Base-by-base conservation (phyloP, 2,113 vertebrate species). In the Hydrolagus affinis region DNA sequence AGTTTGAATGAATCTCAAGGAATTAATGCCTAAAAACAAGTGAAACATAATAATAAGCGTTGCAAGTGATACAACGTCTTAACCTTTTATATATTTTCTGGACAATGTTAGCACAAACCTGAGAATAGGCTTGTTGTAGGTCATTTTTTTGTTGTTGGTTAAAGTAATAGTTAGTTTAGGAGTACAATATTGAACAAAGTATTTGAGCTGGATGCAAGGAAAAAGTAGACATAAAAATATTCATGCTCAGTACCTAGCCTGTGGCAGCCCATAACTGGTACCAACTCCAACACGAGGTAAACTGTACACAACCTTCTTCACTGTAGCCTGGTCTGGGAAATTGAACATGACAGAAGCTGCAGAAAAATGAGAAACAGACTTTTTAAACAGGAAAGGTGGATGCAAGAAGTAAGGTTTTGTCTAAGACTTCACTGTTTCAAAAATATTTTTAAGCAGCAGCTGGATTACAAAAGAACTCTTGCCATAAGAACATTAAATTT, bases 301-400 rank as follows among this genome's bases (percentile, higher is more conserved):
- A 89, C 97, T 97, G 89, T 98, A 96, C 30, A 99, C 95, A 86
- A 97, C 97, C 88, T 97, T 98, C 92, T 97, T 98, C 59, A 98
- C 97, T 1, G 96, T 98, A 90, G 97, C 94, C 93, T 98, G 98
- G 87, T 99, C 98, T 85, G 97, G 96, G 89, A 98, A 98, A 95
- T 98, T 99, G 91, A 99, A 99, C 96, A 98, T 97, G 87, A 99
- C 97, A 0, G 97, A 98, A 21, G 97, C 98, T 99, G 92, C 70
- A 85, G 77, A 69, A 87, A 87, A 87, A 86, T 88, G 85, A 91
- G 91, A 89, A 88, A 74, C 75, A 0, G 21, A 78, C 19, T 30
- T 88, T 23, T 87, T 89, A 28, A 59, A 64, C 12, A 25, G n/a
- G 68, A 15, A 62, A 64, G 71, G 12, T 85, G 11, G 17, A 77